Percentiles rank a stretch among this genome's conserved stretches.
Evolutionary conservation across 2,113 vertebrate genomes (phyloP).

Genomic region (Nesogale talazaci): DNA sequence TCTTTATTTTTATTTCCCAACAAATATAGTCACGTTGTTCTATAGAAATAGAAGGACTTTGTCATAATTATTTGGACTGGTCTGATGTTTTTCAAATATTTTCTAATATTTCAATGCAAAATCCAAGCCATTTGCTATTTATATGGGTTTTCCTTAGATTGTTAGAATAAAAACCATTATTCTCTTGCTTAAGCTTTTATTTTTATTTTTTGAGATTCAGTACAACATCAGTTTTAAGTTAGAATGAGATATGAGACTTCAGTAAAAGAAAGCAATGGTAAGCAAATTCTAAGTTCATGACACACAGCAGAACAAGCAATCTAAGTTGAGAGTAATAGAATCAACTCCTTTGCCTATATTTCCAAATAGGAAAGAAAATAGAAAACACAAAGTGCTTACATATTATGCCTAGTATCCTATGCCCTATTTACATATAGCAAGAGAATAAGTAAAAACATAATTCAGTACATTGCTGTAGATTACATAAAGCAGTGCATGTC

Average conservation of each 20-base stretch:
- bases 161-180: slow-evolving; percentile 64
- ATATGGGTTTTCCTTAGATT: slow-evolving; percentile 67
- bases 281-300: background rate
- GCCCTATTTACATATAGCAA: slow-evolving; percentile 59
- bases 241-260: slow-evolving; percentile 25
- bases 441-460: slow-evolving; percentile 3
- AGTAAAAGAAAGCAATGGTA: slow-evolving; percentile 43
- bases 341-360: slow-evolving; percentile 3
- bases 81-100: slow-evolving; percentile 51
- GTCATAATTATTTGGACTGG: slow-evolving; percentile 61
- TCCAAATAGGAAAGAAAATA: slow-evolving; percentile 51
- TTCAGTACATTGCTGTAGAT: background rate
- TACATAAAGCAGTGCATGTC: background rate
- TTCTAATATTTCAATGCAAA: slow-evolving; percentile 70
- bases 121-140: slow-evolving; percentile 69
- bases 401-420: slow-evolving; percentile 8
- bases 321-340: background rate
- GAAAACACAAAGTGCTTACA: slow-evolving; percentile 14
- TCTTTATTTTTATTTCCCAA: slow-evolving; percentile 67
- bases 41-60: slow-evolving; percentile 77
- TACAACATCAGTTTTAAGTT: slow-evolving; percentile 25
- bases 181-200: background rate
- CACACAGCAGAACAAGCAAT: background rate
- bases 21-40: slow-evolving; percentile 55
- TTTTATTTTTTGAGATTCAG: slow-evolving; percentile 56